Evolutionary conservation across 2,113 vertebrate genomes (phyloP).

Genomic region (Eulemur macaco): DNA sequence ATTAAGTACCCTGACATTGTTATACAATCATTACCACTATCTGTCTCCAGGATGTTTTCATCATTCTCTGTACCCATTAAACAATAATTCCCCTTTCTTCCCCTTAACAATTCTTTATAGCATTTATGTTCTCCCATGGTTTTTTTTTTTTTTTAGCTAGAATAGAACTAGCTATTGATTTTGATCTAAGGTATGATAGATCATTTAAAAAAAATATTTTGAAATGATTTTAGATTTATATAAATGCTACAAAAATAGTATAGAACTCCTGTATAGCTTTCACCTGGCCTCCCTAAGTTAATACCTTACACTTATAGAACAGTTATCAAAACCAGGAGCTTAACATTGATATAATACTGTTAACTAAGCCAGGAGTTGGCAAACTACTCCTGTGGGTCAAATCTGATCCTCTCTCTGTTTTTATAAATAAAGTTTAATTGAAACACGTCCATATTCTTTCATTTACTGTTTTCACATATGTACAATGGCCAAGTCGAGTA

Average conservation of each 20-base stretch:
- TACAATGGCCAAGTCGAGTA: background rate
- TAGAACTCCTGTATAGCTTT: background rate
- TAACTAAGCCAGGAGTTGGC: background rate
- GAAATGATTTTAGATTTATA: background rate
- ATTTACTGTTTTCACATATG: background rate
- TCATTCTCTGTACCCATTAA: background rate
- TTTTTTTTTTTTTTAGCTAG: background rate
- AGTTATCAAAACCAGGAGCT: background rate
- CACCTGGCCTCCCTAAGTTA: background rate
- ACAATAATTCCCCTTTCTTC: background rate
- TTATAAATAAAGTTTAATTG: background rate
- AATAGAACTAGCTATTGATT: background rate
- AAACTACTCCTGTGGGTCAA: background rate
- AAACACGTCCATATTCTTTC: background rate
- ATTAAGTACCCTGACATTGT: background rate
- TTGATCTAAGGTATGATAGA: background rate
- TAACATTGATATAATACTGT: background rate
- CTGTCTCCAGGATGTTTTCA: background rate
- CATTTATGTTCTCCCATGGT: background rate
- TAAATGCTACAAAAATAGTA: background rate
- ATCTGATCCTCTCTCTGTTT: background rate
- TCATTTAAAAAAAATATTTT: background rate
- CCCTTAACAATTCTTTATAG: no score
- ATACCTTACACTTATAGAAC: background rate
- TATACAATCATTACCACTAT: background rate